A percentile compares a stretch with the other conserved stretches of the same genome.
These are phyloP conservation scores for Ascaphus truei DNA, from an alignment of 2,113 vertebrate genomes.

Conservation along the genomic window DNA sequence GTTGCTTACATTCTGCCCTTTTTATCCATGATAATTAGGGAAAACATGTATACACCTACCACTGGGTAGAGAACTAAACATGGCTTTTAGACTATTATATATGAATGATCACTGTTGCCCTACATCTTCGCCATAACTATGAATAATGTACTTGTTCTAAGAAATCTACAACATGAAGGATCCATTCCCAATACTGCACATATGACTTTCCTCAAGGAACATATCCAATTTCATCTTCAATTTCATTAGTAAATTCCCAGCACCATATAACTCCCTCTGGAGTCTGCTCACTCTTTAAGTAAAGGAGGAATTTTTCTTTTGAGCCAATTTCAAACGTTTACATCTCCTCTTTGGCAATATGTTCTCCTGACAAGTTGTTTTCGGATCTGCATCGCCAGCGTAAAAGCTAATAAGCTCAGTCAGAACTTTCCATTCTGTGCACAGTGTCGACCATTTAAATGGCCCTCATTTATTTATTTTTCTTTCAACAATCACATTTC, in stretches of 20 bases:
- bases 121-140: not conserved
- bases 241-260: constrained; percentile 30
- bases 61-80: not conserved
- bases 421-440: too few species aligned
- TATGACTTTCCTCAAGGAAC: constrained; percentile 20
- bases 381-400: too few species aligned
- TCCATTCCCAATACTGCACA: not conserved
- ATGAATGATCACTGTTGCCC: constrained; percentile 20
- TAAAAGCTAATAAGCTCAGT: too few species aligned
- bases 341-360: not conserved
- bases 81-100: constrained; percentile 8
- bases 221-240: constrained; percentile 28
- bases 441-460: too few species aligned
- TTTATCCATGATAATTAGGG: constrained; percentile 2
- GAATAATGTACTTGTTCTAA: constrained; percentile 22
- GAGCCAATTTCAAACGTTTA: not conserved
- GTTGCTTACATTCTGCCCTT: not conserved
- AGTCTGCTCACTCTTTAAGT: constrained; percentile 18
- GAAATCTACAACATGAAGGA: constrained; percentile 22
- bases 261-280: constrained; percentile 10
- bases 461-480: too few species aligned
- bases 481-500: too few species aligned
- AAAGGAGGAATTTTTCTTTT: not conserved
- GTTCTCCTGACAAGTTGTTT: not conserved
- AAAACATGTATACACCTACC: not conserved